Evolutionary conservation across 64 coral and sea anemone genomes (phyloP).

Genomic region (Trachythela sp.): DNA sequence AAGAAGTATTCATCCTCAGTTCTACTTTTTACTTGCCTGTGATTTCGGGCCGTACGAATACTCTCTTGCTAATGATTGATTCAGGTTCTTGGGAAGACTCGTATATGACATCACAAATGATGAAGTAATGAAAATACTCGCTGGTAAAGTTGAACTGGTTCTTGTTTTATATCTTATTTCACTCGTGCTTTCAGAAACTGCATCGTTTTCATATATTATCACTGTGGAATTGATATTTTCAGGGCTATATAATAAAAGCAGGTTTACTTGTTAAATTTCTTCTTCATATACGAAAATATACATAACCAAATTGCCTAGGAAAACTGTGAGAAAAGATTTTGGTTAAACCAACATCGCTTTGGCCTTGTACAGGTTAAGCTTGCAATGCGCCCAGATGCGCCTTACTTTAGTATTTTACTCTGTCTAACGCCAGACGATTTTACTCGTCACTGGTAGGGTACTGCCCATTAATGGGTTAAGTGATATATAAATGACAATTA

Average conservation of each 20-base stretch:
- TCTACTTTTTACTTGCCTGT: not conserved
- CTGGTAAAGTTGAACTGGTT: not conserved
- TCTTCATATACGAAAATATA: not conserved
- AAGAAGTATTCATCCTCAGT: too few relatives aligned
- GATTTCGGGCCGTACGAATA: not conserved
- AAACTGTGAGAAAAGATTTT: too few relatives aligned
- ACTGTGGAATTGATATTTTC: not conserved
- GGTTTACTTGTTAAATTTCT: not conserved
- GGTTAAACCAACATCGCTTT: too few relatives aligned
- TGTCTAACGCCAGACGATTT: too few relatives aligned
- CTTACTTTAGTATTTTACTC: too few relatives aligned
- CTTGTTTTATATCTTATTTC: not conserved
- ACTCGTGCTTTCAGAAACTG: not conserved
- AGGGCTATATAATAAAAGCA: not conserved
- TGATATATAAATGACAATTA: too few relatives aligned
- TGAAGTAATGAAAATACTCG: not conserved
- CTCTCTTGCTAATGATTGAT: not conserved
- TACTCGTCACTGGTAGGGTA: too few relatives aligned
- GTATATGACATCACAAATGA: not conserved
- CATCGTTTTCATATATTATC: not conserved
- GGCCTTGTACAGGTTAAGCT: too few relatives aligned
- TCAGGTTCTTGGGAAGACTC: constrained; percentile 6
- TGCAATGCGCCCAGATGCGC: too few relatives aligned
- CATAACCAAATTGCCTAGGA: too few relatives aligned
- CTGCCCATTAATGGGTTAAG: too few relatives aligned